These are phyloP conservation scores for Epiperipatus broadwayi DNA, from an alignment of 2,888 invertebrate species.

Conservation along the genomic window DNA sequence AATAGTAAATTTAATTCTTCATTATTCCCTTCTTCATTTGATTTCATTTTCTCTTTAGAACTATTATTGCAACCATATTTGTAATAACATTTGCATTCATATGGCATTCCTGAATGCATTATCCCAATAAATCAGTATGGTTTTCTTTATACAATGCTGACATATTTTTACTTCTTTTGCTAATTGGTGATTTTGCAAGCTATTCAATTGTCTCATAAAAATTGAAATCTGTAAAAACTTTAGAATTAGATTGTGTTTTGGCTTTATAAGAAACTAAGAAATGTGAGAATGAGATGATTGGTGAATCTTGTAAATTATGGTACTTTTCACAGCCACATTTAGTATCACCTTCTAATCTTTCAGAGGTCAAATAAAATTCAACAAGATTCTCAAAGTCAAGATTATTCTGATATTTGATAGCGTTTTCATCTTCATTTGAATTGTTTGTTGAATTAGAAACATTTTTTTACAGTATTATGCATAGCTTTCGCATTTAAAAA, in stretches of 20 bases:
- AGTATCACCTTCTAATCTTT: slow-evolving; percentile 57
- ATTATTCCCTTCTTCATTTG: no score
- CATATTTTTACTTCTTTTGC: slow-evolving; percentile 3
- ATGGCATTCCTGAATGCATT: slow-evolving; percentile 59
- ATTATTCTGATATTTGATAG: no score
- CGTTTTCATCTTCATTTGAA: no score
- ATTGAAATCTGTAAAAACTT: slow-evolving; percentile 40
- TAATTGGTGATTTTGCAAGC: no score
- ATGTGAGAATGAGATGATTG: slow-evolving; percentile 52
- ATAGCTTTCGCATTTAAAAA: no score
- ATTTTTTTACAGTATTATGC: no score
- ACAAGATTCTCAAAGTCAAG: slow-evolving; percentile 58
- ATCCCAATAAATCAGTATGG: slow-evolving; percentile 38
- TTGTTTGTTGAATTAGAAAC: background rate
- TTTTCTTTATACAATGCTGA: slow-evolving; percentile 10
- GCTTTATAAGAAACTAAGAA: slow-evolving; percentile 58
- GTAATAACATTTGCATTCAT: slow-evolving; percentile 72
- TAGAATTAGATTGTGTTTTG: slow-evolving; percentile 51
- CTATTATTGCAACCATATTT: slow-evolving; percentile 42
- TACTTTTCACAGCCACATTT: slow-evolving; percentile 61
- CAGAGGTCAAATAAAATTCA: slow-evolving; percentile 51
- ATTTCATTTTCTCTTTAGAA: slow-evolving; percentile 15
- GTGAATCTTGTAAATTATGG: slow-evolving; percentile 52
- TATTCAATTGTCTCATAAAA: slow-evolving; percentile 26
- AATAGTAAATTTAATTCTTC: slow-evolving; percentile 20